Evolutionary conservation across 2,797 vertebrate genomes (phyloP), one percentile per base, ranked within the genome.

Genomic region (Tauraco hartlaubi): DNA sequence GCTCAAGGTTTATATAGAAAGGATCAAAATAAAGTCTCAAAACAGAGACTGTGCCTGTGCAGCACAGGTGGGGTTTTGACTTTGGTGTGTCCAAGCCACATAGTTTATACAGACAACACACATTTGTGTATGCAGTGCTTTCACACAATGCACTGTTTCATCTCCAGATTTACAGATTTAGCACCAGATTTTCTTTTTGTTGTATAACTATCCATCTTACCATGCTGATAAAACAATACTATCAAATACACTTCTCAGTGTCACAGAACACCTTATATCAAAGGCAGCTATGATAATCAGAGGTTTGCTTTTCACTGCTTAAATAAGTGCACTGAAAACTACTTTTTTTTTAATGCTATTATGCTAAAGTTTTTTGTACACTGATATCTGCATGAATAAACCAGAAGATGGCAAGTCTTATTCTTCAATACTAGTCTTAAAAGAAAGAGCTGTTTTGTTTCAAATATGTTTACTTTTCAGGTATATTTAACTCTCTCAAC

Each of bases 371-470:
- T 46, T 64, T 92, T 86, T 63, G 43, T 66, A 67, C 55, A 56
- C 6, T 55, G 3, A 7, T 21, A 44, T 85, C 68, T 84, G 41
- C 41, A 33, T 19, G 39, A 76, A 35, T 61, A 81, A 58, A 18
- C 39, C 1, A 33, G 78, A 62, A 83, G 82, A 91, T 62, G 37
- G 46, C 77, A 94, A 97, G 69, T 56, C 31, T 71, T 85, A 94
- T 93, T 11, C 88, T 56, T 81, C 33, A 75, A 72, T 54, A 58
- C 31, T 85, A 64, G 44, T 83, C 46, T 76, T 85, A 28, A 86
- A 76, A 90, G 39, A 86, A 92, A 90, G 52, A 79, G 29, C 33
- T 64, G 66, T 22, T 94, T 86, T 80, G 11, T 81, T 80, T 91
- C 92, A 94, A 91, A 87, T 67, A 43, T 26, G 44, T 75, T 61